Percentiles rank a stretch among this genome's conserved stretches.
phyloP scores from a whole-genome alignment of 37 sponge, comb jelly and placozoan genomes.

The Beroe ovata region DNA sequence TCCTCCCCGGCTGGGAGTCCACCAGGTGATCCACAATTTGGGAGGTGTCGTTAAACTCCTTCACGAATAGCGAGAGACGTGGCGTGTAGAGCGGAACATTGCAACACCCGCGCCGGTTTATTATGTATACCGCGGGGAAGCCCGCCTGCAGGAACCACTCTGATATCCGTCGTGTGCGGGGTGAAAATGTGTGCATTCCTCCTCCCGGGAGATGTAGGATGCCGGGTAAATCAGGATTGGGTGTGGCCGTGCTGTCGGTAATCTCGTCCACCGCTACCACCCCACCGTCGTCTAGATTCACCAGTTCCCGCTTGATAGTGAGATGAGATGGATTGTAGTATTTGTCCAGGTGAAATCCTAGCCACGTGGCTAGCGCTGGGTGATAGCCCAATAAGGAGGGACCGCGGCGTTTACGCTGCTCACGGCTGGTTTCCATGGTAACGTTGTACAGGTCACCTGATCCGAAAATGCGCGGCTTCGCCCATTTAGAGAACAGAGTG shows the following conservation, averaged over 20 bases:
- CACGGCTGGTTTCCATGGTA: neutral
- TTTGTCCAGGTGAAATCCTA: neutral
- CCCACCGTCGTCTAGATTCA: neutral
- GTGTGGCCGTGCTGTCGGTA: neutral
- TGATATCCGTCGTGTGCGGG: neutral
- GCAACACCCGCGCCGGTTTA: neutral
- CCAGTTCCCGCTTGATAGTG: neutral
- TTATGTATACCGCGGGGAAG: neutral
- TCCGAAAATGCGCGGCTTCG: neutral
- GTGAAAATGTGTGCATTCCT: neutral
- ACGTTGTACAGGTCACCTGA: neutral
- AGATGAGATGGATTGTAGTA: neutral
- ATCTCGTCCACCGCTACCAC: neutral
- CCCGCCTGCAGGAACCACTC: neutral
- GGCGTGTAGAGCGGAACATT: neutral
- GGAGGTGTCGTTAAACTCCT: neutral
- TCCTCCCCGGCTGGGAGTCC: neutral
- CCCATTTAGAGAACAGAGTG: neutral
- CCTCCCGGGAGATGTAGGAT: neutral
- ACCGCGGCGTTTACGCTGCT: neutral
- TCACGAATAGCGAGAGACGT: neutral
- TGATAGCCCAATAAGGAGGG: neutral
- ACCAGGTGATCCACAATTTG: neutral
- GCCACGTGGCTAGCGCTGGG: neutral
- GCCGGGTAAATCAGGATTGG: neutral